Percentiles rank a stretch among this genome's conserved stretches.
phyloP scores from a whole-genome alignment of 2,797 vertebrate genomes.

The Agapornis canus region DNA sequence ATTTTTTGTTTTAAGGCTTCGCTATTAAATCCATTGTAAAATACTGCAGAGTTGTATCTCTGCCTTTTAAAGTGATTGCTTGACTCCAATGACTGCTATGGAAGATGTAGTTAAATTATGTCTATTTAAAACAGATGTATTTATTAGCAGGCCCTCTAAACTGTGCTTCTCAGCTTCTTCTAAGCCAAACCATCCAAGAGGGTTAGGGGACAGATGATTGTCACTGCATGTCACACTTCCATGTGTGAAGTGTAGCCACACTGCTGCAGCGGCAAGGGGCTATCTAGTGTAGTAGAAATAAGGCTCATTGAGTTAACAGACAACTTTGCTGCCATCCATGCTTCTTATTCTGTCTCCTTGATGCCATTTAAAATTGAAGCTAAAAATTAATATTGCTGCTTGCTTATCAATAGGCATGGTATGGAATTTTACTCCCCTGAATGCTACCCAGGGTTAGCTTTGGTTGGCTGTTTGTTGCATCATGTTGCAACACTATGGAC shows the following conservation, averaged over 20 bases:
- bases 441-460: not conserved
- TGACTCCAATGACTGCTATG: constrained; percentile 10
- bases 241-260: rapidly evolving
- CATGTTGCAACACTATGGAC: rapidly evolving
- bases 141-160: constrained; percentile 16
- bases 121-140: constrained; percentile 49
- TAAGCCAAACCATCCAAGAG: not conserved
- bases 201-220: not conserved
- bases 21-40: constrained; percentile 53
- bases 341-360: not conserved
- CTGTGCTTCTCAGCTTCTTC: not conserved
- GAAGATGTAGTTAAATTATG: constrained; percentile 32
- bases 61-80: constrained; percentile 33
- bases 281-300: not conserved
- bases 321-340: not conserved
- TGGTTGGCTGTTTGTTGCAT: not conserved
- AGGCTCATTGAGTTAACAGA: not conserved
- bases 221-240: not conserved
- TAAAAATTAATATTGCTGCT: not conserved
- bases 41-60: constrained; percentile 5
- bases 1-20: constrained; percentile 12
- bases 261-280: not conserved
- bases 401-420: not conserved
- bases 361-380: not conserved
- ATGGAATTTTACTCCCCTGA: not conserved